phyloP scores from a whole-genome alignment of 2,113 vertebrate species.

The Pelodiscus sinensis region DNA sequence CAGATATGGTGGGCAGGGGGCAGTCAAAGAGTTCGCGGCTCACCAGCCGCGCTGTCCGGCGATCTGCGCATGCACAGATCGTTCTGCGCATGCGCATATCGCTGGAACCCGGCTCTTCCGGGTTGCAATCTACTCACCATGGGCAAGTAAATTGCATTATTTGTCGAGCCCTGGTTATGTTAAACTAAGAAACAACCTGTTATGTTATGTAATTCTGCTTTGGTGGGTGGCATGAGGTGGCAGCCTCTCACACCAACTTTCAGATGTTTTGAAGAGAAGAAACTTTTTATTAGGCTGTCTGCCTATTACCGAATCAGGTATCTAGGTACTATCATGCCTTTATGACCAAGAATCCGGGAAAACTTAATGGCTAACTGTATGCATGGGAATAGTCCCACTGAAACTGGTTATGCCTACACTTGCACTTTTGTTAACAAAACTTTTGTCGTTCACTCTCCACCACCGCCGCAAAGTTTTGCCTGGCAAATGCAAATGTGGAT shows the following conservation, averaged over 20 bases:
- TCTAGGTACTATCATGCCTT: conserved; percentile 68
- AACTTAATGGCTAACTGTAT: conserved; percentile 53
- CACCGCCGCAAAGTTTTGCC: too few species aligned
- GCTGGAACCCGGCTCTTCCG: too few species aligned
- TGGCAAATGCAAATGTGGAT: too few species aligned
- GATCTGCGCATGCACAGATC: too few species aligned
- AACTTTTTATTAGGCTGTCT: conserved; percentile 26
- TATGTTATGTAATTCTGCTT: background rate
- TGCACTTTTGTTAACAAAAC: too few species aligned
- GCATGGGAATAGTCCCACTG: background rate
- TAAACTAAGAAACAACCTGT: background rate
- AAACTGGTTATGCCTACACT: too few species aligned
- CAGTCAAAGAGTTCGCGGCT: background rate
- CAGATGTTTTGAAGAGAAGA: conserved; percentile 42
- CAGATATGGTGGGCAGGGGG: background rate
- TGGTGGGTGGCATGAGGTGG: background rate
- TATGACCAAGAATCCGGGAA: conserved; percentile 65
- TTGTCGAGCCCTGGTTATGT: too few species aligned
- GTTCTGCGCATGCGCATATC: too few species aligned
- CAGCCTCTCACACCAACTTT: background rate
- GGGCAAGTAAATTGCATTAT: too few species aligned
- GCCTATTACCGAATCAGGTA: conserved; percentile 32
- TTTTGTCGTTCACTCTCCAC: too few species aligned
- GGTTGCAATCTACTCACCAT: too few species aligned
- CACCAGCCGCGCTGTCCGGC: too few species aligned